Percentiles rank a stretch among this genome's conserved stretches.
Conservation (phyloP, 1,140 invertebrate species). For the Meloidogyne chitwoodi region DNA sequence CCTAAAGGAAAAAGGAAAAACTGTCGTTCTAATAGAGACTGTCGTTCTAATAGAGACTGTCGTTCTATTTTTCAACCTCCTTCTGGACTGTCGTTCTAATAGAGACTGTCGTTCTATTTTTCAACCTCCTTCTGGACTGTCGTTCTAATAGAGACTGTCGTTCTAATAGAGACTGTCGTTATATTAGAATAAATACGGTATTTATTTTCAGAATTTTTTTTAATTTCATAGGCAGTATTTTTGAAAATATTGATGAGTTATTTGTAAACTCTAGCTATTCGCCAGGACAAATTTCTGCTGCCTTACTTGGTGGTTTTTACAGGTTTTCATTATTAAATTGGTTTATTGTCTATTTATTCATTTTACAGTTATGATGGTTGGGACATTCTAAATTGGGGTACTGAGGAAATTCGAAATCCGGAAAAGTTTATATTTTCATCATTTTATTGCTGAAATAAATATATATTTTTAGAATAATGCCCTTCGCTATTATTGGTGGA, state of each 20-base stretch:
- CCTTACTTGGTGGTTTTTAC: constrained; percentile 46
- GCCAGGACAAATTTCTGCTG: constrained; percentile 23
- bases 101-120: no score
- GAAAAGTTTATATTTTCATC: not conserved
- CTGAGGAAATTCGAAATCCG: constrained; percentile 45
- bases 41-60: no score
- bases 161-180: no score
- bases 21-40: no score
- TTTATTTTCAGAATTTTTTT: constrained; percentile 5
- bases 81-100: no score
- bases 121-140: no score
- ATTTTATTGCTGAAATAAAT: not conserved
- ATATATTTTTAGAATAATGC: constrained; percentile 34
- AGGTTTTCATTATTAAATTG: no score
- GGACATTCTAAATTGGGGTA: constrained; percentile 53
- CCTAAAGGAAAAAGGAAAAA: no score
- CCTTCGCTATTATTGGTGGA: constrained; percentile 46
- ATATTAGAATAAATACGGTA: no score
- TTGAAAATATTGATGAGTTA: constrained; percentile 39
- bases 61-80: no score
- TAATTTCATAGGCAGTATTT: constrained; percentile 29
- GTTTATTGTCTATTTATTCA: no score
- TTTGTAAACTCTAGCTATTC: constrained; percentile 30
- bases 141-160: no score
- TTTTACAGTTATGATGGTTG: constrained; percentile 43